Evolutionary conservation across 2,113 vertebrate genomes (phyloP).

Genomic region (Pipa parva): DNA sequence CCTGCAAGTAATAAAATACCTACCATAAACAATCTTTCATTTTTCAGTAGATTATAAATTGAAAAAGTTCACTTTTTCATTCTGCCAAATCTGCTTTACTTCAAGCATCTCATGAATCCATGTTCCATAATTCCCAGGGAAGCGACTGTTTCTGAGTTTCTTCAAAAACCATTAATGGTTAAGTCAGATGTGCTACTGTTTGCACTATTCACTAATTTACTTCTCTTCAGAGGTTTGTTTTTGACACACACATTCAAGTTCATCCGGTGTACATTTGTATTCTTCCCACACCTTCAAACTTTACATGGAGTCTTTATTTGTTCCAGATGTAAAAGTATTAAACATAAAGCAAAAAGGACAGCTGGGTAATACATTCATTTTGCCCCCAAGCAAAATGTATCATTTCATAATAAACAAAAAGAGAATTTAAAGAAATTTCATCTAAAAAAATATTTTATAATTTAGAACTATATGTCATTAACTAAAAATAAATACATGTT

Average conservation of each 20-base stretch:
- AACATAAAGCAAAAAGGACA: neutral
- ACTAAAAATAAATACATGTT: no score
- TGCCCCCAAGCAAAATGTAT: neutral
- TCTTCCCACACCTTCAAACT: constrained; percentile 19
- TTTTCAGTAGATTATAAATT: neutral
- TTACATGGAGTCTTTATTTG: constrained; percentile 29
- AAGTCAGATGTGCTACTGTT: constrained; percentile 29
- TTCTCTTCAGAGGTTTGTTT: constrained; percentile 36
- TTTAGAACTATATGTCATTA: no score
- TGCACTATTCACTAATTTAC: constrained; percentile 33
- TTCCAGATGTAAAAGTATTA: constrained; percentile 31
- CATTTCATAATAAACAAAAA: no score
- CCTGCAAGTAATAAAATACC: no score
- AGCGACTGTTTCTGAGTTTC: constrained; percentile 30
- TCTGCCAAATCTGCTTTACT: constrained; percentile 13
- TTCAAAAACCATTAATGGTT: constrained; percentile 35
- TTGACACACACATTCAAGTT: constrained; percentile 10
- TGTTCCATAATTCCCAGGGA: constrained; percentile 16
- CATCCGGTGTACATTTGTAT: constrained; percentile 36
- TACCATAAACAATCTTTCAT: no score
- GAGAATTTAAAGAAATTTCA: no score
- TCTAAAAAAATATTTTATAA: no score
- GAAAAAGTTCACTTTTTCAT: constrained; percentile 9
- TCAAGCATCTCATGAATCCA: constrained; percentile 19
- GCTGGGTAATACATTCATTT: neutral